These are phyloP conservation scores for Pedicia rivosa DNA, from an alignment of 2,888 invertebrate genomes.

Conservation along the genomic window DNA sequence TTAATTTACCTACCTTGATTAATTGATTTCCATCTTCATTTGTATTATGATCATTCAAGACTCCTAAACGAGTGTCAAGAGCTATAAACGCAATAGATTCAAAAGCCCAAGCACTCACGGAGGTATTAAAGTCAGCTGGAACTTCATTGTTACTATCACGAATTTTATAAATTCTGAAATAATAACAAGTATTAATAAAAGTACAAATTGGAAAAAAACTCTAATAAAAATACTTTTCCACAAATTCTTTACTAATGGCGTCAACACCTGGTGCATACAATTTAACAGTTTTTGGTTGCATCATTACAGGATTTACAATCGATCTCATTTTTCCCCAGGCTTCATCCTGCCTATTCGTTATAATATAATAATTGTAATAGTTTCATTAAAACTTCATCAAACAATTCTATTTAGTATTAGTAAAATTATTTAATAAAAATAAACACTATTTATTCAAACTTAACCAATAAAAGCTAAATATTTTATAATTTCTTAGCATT, in stretches of 20 bases:
- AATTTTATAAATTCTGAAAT: neutral
- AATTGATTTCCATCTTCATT: constrained; percentile 12
- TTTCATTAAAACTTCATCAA: neutral
- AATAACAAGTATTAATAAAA: neutral
- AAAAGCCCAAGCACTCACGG: constrained; percentile 39
- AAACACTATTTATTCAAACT: too few species aligned
- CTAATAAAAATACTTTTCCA: constrained; percentile 18
- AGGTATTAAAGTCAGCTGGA: constrained; percentile 31
- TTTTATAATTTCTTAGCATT: neutral
- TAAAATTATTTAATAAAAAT: too few species aligned
- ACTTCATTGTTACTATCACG: constrained; percentile 22
- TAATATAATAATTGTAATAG: neutral
- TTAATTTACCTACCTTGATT: neutral
- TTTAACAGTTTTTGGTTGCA: constrained; percentile 42
- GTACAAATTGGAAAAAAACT: neutral
- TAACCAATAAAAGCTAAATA: too few species aligned
- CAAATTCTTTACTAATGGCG: constrained; percentile 31
- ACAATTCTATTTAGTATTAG: neutral
- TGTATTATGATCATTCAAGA: constrained; percentile 14
- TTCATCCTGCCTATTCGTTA: constrained; percentile 36
- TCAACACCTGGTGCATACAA: constrained; percentile 34
- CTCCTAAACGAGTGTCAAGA: constrained; percentile 24
- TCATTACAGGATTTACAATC: constrained; percentile 47
- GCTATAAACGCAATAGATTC: constrained; percentile 35
- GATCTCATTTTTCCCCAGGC: constrained; percentile 49